Evolutionary conservation across 2,888 invertebrate genomes (phyloP).

Genomic region (Pristionchus maxplancki): DNA sequence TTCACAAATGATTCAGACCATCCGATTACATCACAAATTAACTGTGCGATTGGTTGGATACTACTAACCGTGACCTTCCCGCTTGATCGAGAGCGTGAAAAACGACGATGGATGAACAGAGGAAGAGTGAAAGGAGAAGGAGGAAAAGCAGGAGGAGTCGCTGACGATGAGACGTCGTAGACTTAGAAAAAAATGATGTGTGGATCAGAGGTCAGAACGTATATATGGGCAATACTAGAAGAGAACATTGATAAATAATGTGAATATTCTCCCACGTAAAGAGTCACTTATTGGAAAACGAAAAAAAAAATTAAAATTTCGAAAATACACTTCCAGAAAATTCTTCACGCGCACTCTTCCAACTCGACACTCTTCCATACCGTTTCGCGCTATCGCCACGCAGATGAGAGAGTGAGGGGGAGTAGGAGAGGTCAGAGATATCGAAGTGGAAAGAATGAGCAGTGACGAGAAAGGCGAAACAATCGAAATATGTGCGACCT

Average conservation of each 20-base stretch:
- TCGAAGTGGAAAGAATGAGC: neutral
- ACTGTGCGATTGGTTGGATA: too few species aligned
- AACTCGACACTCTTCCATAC: neutral
- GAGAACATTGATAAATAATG: neutral
- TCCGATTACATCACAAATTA: too few species aligned
- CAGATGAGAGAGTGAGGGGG: neutral
- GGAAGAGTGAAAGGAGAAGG: neutral
- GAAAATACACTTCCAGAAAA: neutral
- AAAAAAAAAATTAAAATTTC: neutral
- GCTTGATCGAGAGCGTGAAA: constrained; percentile 22
- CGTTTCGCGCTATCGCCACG: neutral
- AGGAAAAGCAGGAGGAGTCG: neutral
- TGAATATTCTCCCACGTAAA: neutral
- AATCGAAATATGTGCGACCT: too few species aligned
- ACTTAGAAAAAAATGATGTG: neutral
- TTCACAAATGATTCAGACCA: too few species aligned
- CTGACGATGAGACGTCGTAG: constrained; percentile 26
- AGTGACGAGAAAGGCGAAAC: too few species aligned
- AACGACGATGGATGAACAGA: constrained; percentile 15
- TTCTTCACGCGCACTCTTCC: neutral
- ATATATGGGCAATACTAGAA: too few species aligned
- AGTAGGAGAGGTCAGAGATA: neutral
- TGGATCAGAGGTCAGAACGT: neutral
- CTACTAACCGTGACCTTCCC: neutral
- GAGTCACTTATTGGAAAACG: neutral